Conservation (phyloP, 2,797 vertebrate species). For the Xenentodon cancila region DNA sequence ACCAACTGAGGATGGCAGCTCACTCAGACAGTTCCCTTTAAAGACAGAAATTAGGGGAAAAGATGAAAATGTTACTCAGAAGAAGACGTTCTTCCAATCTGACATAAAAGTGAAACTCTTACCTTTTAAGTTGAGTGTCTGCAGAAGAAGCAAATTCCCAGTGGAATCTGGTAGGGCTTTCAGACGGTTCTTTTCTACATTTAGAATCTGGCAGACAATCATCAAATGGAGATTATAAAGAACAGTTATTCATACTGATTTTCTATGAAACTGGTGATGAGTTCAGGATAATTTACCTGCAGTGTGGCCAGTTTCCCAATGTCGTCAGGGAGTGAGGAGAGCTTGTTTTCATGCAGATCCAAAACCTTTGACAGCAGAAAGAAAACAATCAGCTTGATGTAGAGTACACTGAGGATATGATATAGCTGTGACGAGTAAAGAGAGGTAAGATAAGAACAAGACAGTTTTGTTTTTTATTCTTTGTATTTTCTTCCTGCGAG, state of each 20-base stretch:
- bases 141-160: conserved; percentile 86
- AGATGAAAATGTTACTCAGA: background rate
- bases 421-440: too few relatives aligned
- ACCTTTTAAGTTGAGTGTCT: conserved; percentile 93
- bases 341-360: conserved; percentile 92
- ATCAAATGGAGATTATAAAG: background rate
- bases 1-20: conserved; percentile 81
- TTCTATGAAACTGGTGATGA: background rate
- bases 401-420: too few relatives aligned
- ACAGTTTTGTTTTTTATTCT: too few relatives aligned
- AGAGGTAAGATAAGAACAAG: too few relatives aligned
- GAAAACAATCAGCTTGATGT: background rate
- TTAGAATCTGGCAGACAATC: conserved; percentile 85
- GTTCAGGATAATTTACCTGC: conserved; percentile 80
- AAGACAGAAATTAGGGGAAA: background rate
- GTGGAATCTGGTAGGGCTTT: conserved; percentile 86
- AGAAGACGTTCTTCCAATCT: background rate
- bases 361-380: conserved; percentile 84
- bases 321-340: conserved; percentile 87
- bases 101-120: background rate
- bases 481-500: too few relatives aligned
- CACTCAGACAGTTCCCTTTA: conserved; percentile 87
- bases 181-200: conserved; percentile 90
- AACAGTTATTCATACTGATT: background rate
- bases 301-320: conserved; percentile 87